phyloP scores from a whole-genome alignment of 2,797 vertebrate genomes.

The Tenualosa thibaudeaui region DNA sequence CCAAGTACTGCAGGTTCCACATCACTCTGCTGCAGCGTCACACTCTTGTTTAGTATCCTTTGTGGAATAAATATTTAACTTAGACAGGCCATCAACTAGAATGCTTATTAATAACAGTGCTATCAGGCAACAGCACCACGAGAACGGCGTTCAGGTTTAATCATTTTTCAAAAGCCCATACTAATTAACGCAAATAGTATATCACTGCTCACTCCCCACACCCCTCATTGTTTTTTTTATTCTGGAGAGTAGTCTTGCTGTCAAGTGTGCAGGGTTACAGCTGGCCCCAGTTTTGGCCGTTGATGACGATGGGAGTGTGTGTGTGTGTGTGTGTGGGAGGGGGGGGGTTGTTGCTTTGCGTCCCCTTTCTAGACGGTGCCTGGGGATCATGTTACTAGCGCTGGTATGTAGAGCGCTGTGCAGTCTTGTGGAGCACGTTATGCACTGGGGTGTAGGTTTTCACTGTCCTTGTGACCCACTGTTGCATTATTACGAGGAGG shows the following conservation, averaged over 20 bases:
- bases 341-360: background rate
- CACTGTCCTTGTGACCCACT: constrained; percentile 14
- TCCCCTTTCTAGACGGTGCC: background rate
- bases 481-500: background rate
- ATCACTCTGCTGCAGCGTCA: background rate
- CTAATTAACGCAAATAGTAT: background rate
- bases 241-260: background rate
- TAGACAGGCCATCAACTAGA: background rate
- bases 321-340: background rate
- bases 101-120: background rate
- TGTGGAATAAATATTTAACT: constrained; percentile 15
- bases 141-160: background rate
- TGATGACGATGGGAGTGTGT: background rate
- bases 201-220: background rate
- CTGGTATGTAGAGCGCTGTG: background rate
- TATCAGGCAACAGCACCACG: background rate
- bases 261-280: constrained; percentile 19
- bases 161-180: background rate
- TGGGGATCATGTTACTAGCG: background rate
- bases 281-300: constrained; percentile 7
- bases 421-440: background rate
- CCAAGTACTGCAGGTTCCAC: background rate
- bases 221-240: background rate
- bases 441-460: background rate
- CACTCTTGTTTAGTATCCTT: background rate